phyloP scores from a whole-genome alignment of 2,888 invertebrate species.

The Omphaloscelis lunosa region DNA sequence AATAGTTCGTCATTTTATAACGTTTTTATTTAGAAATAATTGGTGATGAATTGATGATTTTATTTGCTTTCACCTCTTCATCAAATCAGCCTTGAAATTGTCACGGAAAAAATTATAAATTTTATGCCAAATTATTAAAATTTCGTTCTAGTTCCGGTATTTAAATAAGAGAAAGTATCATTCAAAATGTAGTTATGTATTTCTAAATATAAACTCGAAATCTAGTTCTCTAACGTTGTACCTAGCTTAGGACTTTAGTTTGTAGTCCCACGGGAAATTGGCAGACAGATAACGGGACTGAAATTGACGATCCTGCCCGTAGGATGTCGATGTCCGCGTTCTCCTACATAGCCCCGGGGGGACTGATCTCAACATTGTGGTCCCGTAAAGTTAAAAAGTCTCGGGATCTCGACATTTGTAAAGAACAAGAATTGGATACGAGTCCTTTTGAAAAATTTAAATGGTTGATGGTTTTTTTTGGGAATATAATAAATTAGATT shows the following conservation, averaged over 20 bases:
- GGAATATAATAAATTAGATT: background rate
- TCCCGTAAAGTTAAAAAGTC: constrained; percentile 12
- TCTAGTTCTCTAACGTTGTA: constrained; percentile 2
- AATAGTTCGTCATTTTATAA: background rate
- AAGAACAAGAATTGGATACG: background rate
- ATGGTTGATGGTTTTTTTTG: background rate
- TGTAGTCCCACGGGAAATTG: constrained; percentile 36
- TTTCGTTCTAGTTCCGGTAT: constrained; percentile 44
- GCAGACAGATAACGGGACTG: constrained; percentile 25
- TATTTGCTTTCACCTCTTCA: constrained; percentile 46
- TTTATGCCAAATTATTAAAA: constrained; percentile 22
- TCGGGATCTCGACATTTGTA: background rate
- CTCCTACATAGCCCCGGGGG: constrained; percentile 7
- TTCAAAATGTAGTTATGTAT: background rate
- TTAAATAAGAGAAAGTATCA: constrained; percentile 44
- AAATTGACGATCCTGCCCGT: constrained; percentile 26
- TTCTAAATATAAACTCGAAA: constrained; percentile 3
- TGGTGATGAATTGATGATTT: constrained; percentile 8
- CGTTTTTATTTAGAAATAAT: constrained; percentile 32
- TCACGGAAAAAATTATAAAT: constrained; percentile 23
- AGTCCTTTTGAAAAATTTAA: background rate
- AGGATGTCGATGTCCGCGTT: constrained; percentile 22
- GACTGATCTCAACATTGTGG: constrained; percentile 9
- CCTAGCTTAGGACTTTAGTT: constrained; percentile 25
- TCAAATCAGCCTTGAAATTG: constrained; percentile 45